phyloP scores from a whole-genome alignment of 2,797 vertebrate genomes.

The Cryptoblepharus egeriae region DNA sequence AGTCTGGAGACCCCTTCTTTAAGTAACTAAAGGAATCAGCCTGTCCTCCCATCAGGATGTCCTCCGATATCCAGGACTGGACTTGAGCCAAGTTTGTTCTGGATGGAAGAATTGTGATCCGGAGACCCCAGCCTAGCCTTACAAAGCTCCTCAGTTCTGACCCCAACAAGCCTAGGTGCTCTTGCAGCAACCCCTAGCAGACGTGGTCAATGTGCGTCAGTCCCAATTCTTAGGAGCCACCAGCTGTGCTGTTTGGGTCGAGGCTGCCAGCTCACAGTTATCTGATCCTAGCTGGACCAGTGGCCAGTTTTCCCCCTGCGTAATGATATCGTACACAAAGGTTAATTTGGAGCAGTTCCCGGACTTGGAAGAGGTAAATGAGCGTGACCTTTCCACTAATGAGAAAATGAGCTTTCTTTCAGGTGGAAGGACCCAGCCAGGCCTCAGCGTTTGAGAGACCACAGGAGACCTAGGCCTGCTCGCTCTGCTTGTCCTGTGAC shows the following conservation, averaged over 20 bases:
- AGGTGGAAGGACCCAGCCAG: not conserved
- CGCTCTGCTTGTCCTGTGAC: not conserved
- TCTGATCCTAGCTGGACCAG: not conserved
- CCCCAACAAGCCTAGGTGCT: too few species aligned
- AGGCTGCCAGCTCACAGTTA: not conserved
- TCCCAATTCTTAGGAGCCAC: not conserved
- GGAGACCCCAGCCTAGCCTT: not conserved
- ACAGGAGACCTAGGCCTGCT: not conserved
- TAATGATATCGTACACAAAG: not conserved
- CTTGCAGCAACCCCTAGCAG: not conserved
- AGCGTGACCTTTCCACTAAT: not conserved
- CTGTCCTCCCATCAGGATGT: not conserved
- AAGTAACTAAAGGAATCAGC: too few species aligned
- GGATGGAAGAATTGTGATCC: not conserved
- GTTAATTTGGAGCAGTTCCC: constrained; percentile 19
- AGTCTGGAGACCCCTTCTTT: too few species aligned
- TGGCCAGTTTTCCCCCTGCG: not conserved
- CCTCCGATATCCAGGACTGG: not conserved
- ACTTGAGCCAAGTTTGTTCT: not conserved
- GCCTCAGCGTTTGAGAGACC: not conserved
- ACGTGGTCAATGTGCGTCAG: not conserved
- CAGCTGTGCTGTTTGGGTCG: not conserved
- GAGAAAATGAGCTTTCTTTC: not conserved
- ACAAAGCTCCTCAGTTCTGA: not conserved
- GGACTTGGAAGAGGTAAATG: not conserved